Base-by-base conservation (phyloP, 2,888 invertebrate genomes). In the Metacarcinus magister region DNA sequence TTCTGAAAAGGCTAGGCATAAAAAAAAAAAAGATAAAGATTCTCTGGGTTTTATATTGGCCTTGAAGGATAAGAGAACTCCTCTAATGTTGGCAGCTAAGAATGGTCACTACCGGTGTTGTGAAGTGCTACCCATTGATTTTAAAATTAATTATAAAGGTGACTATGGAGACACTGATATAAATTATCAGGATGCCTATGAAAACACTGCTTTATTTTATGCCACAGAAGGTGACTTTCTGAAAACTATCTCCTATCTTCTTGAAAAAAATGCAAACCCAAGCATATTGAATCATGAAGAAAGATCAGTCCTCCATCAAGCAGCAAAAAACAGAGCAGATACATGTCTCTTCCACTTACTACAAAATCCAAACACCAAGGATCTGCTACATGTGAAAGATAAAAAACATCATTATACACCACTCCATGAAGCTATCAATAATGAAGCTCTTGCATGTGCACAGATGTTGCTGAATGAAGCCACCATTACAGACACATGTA, bases 31-130 rank as follows among this genome's bases (percentile, higher is more conserved):
- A n/a, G n/a, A n/a, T 60, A 23, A 23, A 60, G 0, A 60, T 19
- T 60, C 60, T 60, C 0, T 19, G 16, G 60, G 39, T 23, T 60
- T 95, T 7, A 93, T 16, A 43, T 28, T 44, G 19, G 4, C 3
- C 87, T 46, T 93, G 60, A 95, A 95, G 28, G 91, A 96, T 39
- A 92, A 89, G 8, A 94, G 67, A 60, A 96, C 96, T 23, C 95
- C 96, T 0, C 91, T 96, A 28, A 96, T 96, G 94, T 87, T 96
- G 43, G 96, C 96, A 46, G 95, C 96, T 8, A 95, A 95, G 60
- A 54, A 32, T 28, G 96, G 95, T 0, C 94, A 96, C 89, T 82
- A 94, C 43, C 46, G 32, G 4, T 94, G 96, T 44, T 96, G 96
- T 87, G 89, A 95, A n/a, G 75, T 39, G 46, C 92, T 96, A 39